Evolutionary conservation across 1,140 invertebrate genomes (phyloP).

Genomic region (Cyclargus thomasi): DNA sequence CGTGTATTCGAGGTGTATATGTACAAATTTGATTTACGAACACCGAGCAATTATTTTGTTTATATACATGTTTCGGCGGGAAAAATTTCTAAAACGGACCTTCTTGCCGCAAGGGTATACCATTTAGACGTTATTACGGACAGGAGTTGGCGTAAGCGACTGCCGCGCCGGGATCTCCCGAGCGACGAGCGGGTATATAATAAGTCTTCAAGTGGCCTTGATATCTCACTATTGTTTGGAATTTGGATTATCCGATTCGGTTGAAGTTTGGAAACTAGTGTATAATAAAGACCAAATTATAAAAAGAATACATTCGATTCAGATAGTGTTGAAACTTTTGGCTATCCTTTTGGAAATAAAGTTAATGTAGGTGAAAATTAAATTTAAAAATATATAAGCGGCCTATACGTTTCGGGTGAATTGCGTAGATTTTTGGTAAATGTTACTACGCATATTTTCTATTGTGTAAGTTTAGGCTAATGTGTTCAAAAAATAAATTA

Average conservation of each 20-base stretch:
- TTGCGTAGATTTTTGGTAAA: conserved; percentile 72
- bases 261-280: conserved; percentile 69
- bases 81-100: conserved; percentile 53
- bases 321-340: conserved; percentile 70
- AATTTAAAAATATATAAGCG: conserved; percentile 60
- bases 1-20: conserved; percentile 49
- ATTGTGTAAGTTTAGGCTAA: conserved; percentile 74
- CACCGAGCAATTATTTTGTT: conserved; percentile 51
- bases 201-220: conserved; percentile 74
- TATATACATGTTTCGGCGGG: conserved; percentile 61
- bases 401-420: conserved; percentile 71
- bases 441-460: conserved; percentile 74
- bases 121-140: conserved; percentile 65
- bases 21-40: conserved; percentile 69
- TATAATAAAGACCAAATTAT: conserved; percentile 72
- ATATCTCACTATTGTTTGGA: conserved; percentile 70
- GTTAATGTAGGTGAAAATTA: conserved; percentile 60
- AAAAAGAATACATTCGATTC: conserved; percentile 61
- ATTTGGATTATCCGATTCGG: conserved; percentile 65
- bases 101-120: conserved; percentile 70
- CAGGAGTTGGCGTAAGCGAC: conserved; percentile 44
- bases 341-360: conserved; percentile 72
- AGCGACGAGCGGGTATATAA: conserved; percentile 49
- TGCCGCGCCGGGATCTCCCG: conserved; percentile 30
- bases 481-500: conserved; percentile 71